Evolutionary conservation across 1,140 invertebrate genomes (phyloP), one percentile per base, ranked within the genome.

Genomic region (Euschistus heros): DNA sequence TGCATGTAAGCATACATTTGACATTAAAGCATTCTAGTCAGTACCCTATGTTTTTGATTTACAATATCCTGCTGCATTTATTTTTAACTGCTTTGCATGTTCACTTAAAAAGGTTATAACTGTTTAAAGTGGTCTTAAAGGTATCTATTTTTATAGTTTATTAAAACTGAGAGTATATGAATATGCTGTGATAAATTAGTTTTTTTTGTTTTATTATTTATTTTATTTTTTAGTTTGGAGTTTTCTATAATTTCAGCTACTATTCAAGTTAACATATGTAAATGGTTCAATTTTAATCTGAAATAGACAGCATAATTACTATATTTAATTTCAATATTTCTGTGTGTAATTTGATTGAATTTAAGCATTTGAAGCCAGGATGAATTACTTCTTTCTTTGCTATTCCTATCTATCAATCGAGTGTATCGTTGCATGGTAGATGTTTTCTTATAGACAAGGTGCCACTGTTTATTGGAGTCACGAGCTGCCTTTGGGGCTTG

Each of bases 401-500:
- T 50, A 22, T 54, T 33, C 17, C 26, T 44, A 52, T 27, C 18
- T 62, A 20, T 65, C 26, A 42, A 42, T 62, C 44, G 47, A 59
- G 24, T 57, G 22, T 33, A 66, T 50, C 22, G 55, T n/a, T 63
- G 62, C 66, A 67, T 67, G 66, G 66, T 63, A 67, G 66, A 44
- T 67, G 74, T 78, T 75, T 78, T 75, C 76, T 78, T 80, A 75
- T 81, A 84, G 82, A 82, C 81, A 83, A 81, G 80, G 80, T 84
- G 79, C 82, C 83, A 76, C 76, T 84, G 73, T 82, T 84, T 81
- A 82, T 85, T 77, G 83, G 83, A 76, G 79, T 85, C 74, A 84
- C 83, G 76, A 83, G 81, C 77, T 85, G 84, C 77, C 79, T 87
- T 73, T 88, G 85, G 85, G 86, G 85, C 72, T 80, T 88, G 70